Base-by-base conservation (phyloP, 2,113 vertebrate species). In the Pseudorectes ferrugineus region DNA sequence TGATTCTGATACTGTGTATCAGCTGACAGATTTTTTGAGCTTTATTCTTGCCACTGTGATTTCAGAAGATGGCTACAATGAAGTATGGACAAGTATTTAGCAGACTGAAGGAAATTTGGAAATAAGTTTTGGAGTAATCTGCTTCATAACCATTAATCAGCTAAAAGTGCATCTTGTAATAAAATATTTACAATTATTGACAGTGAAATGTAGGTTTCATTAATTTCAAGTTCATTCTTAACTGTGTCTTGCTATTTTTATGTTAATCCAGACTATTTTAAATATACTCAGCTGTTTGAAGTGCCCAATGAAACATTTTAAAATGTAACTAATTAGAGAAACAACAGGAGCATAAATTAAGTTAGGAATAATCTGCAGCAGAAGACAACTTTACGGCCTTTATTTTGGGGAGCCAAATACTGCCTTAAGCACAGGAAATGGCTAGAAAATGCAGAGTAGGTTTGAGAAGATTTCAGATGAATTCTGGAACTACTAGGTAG, bases 1-100 rank as follows among this genome's bases (percentile, higher is more conserved):
- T 95, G 81, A 93, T 96, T 77, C 65, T 94, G 88, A 94, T 96
- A 90, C 70, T 58, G 55, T 55, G 13, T 84, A 92, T 89, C 96
- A 90, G 82, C 79, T 90, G 93, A 85, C 86, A 95, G 79, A 79
- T 58, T 74, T 89, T 72, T 78, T 48, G 66, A 86, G 92, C 65
- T 92, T 90, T 86, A 75, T 68, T 92, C 46, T 94, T 88, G 68
- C 86, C 92, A 65, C 79, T 63, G 61, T 49, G 46, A 38, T 83
- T 96, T 93, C 78, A 85, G 86, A 95, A 79, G 48, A 42, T 67
- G 72, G 25, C 65, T 86, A 42, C 45, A 95, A 74, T 46, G 40
- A 96, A 84, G 22, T 42, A 31, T 5, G 58, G 58, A 78, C 45
- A 85, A 79, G 48, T 71, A 93, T 40, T 91, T 62, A 91, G 33